Conservation (phyloP, 2,888 invertebrate species). For the Protodeltote pygarga region DNA sequence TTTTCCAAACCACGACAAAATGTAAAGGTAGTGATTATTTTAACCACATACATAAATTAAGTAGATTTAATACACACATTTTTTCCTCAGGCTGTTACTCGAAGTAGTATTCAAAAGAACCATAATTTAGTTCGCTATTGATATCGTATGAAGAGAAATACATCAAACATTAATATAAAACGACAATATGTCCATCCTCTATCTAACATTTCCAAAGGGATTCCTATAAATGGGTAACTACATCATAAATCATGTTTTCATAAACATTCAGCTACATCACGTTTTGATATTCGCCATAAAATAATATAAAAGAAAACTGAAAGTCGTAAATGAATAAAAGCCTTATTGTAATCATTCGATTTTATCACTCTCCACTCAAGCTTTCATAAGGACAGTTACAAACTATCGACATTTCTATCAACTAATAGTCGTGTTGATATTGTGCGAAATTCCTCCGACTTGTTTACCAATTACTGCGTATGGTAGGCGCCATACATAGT, state of each 20-base stretch:
- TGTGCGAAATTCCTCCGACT: constrained; percentile 18
- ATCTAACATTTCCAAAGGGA: background rate
- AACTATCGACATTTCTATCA: background rate
- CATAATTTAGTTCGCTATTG: background rate
- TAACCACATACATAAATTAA: constrained; percentile 8
- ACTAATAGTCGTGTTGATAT: constrained; percentile 18
- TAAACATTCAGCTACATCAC: background rate
- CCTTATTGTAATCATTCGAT: constrained; percentile 1
- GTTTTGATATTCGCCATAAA: background rate
- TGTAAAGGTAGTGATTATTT: constrained; percentile 23
- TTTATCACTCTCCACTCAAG: background rate
- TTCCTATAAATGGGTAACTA: background rate
- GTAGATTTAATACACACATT: constrained; percentile 14
- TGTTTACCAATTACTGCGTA: constrained; percentile 23
- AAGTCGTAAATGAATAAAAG: background rate
- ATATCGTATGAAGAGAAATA: constrained; percentile 3
- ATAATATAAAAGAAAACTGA: constrained; percentile 1
- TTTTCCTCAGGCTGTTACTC: constrained; percentile 9
- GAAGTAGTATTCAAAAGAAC: constrained; percentile 5
- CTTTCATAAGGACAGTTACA: constrained; percentile 3
- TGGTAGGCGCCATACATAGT: constrained; percentile 13
- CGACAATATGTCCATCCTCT: background rate
- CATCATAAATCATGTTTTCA: constrained; percentile 11
- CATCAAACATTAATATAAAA: background rate
- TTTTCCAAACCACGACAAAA: background rate